phyloP scores from a whole-genome alignment of 2,888 invertebrate genomes.

The Idaea dimidiata region DNA sequence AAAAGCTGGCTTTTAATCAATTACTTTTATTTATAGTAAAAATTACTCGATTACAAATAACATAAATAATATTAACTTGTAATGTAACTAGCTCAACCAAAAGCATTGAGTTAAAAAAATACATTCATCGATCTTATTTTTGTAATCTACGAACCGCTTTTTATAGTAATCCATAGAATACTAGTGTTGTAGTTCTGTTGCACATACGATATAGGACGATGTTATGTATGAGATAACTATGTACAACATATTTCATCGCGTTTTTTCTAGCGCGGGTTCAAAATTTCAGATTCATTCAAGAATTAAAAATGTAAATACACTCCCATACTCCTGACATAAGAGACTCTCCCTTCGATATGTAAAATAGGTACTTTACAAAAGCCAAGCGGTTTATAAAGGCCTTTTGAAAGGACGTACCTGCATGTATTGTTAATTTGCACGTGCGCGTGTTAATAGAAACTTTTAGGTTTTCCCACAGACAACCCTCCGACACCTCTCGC shows the following conservation, averaged over 20 bases:
- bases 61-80: no score
- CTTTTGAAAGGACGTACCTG: background rate
- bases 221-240: no score
- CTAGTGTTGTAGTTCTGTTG: no score
- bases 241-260: no score
- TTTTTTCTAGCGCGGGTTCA: no score
- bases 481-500: slow-evolving; percentile 16
- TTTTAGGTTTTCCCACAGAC: slow-evolving; percentile 34
- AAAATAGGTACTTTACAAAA: background rate
- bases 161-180: no score
- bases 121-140: no score
- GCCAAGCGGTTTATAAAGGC: background rate
- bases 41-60: background rate
- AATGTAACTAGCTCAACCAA: no score
- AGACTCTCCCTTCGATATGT: background rate
- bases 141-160: no score
- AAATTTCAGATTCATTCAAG: background rate
- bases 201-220: no score
- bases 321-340: background rate
- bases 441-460: slow-evolving; percentile 30
- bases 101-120: no score
- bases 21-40: background rate
- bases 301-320: slow-evolving; percentile 2
- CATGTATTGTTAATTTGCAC: slow-evolving; percentile 44
- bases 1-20: background rate